These are phyloP conservation scores for Halcyon malimbica DNA, from an alignment of 2,113 vertebrate genomes.

Conservation along the genomic window DNA sequence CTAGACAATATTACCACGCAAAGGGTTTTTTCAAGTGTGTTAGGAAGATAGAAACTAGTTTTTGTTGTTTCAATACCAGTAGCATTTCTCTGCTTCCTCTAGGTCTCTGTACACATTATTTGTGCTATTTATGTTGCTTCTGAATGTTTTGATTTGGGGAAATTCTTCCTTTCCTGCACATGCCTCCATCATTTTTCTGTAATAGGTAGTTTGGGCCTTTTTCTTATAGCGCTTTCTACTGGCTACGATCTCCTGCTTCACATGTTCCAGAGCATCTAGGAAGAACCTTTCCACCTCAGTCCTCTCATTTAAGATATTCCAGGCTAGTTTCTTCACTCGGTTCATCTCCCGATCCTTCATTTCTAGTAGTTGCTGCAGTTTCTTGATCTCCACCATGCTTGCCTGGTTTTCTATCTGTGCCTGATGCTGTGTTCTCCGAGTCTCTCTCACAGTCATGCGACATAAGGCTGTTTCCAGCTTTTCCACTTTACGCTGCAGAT, in stretches of 20 bases:
- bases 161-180: slow-evolving; percentile 77
- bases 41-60: neutral
- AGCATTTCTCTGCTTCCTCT: slow-evolving; percentile 82
- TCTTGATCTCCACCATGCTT: slow-evolving; percentile 74
- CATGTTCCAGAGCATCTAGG: slow-evolving; percentile 80
- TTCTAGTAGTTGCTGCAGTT: slow-evolving; percentile 79
- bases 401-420: slow-evolving; percentile 61
- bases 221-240: slow-evolving; percentile 79
- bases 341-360: slow-evolving; percentile 83
- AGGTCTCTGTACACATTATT: slow-evolving; percentile 83
- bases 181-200: slow-evolving; percentile 76
- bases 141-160: slow-evolving; percentile 83
- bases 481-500: slow-evolving; percentile 73
- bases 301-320: slow-evolving; percentile 79
- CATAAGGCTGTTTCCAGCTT: slow-evolving; percentile 74
- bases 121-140: slow-evolving; percentile 80
- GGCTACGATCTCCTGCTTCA: slow-evolving; percentile 80
- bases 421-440: slow-evolving; percentile 44
- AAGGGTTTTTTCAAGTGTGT: neutral
- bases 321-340: slow-evolving; percentile 79
- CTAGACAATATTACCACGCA: neutral
- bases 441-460: slow-evolving; percentile 61
- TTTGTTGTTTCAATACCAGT: slow-evolving; percentile 7
- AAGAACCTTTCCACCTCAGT: slow-evolving; percentile 86
- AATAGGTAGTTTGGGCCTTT: slow-evolving; percentile 78